Evolutionary conservation across 2,113 vertebrate genomes (phyloP).

Genomic region (Litocranius walleri): DNA sequence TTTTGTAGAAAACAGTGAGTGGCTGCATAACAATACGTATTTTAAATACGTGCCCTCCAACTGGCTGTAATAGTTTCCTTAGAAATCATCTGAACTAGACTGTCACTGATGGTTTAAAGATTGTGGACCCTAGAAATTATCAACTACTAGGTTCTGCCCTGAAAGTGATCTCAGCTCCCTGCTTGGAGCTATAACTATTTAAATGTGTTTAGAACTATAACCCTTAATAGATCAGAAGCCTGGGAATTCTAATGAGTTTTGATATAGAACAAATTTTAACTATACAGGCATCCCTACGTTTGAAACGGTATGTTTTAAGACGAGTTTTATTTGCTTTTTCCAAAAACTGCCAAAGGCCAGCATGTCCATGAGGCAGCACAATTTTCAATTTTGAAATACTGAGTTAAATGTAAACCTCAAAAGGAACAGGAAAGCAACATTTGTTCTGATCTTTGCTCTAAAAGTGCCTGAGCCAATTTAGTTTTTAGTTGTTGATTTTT

Average conservation of each 20-base stretch:
- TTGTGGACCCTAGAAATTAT: slow-evolving; percentile 53
- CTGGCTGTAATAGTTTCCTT: slow-evolving; percentile 48
- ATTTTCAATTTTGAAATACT: slow-evolving; percentile 61
- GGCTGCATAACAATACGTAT: slow-evolving; percentile 33
- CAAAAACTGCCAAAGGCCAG: slow-evolving; percentile 37
- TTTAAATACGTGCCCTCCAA: slow-evolving; percentile 55
- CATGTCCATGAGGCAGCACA: background rate
- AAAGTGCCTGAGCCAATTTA: slow-evolving; percentile 30
- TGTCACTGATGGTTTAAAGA: slow-evolving; percentile 20
- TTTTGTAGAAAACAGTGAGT: slow-evolving; percentile 16
- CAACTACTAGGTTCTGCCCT: slow-evolving; percentile 19
- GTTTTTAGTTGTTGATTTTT: slow-evolving; percentile 50
- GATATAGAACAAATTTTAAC: background rate
- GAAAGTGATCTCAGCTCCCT: slow-evolving; percentile 30
- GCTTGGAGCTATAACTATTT: background rate
- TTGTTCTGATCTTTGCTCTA: slow-evolving; percentile 44
- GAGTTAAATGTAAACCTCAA: slow-evolving; percentile 37
- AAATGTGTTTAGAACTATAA: slow-evolving; percentile 34
- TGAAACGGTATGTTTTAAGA: background rate
- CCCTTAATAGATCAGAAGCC: background rate
- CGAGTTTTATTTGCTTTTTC: slow-evolving; percentile 31
- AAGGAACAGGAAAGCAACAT: background rate
- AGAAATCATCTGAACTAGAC: slow-evolving; percentile 67
- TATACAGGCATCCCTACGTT: background rate
- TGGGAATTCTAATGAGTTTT: slow-evolving; percentile 37